A percentile compares a stretch with the other conserved stretches of the same genome.
These are phyloP conservation scores for Pelodiscus sinensis DNA, from an alignment of 2,113 vertebrate genomes.

Conservation along the genomic window DNA sequence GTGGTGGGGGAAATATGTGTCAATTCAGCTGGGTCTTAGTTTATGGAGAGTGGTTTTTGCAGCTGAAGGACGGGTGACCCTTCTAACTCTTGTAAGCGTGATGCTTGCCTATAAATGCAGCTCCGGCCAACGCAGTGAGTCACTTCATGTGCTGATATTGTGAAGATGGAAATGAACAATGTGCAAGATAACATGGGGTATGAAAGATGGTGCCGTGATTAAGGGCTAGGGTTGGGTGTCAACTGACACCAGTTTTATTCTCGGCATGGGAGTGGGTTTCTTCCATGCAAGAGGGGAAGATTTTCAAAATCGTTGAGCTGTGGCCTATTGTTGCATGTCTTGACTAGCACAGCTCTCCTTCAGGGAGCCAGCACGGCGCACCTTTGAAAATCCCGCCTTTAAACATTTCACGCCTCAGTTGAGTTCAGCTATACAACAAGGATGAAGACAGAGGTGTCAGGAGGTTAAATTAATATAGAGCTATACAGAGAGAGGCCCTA, in stretches of 20 bases:
- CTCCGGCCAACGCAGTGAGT: not conserved
- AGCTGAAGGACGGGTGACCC: not conserved
- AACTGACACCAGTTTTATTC: not conserved
- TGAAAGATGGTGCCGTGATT: not conserved
- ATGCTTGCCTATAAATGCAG: not conserved
- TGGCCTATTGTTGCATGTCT: not conserved
- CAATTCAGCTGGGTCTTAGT: not conserved
- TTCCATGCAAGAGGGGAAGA: not conserved
- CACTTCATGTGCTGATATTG: not conserved
- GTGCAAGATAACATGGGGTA: not conserved
- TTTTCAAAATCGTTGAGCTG: not conserved
- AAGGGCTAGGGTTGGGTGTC: not conserved
- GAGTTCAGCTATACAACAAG: not conserved
- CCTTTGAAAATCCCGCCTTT: conserved; percentile 31
- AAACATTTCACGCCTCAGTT: not conserved
- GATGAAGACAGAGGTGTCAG: accelerated
- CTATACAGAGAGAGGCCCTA: not conserved
- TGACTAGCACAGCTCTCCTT: not conserved
- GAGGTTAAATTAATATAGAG: not conserved
- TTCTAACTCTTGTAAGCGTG: not conserved
- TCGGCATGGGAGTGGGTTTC: not conserved
- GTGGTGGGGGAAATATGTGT: not conserved
- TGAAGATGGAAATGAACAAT: not conserved
- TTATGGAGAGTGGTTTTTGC: not conserved
- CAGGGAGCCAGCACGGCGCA: not conserved